These are phyloP conservation scores for Morelia viridis DNA, from an alignment of 2,797 vertebrate genomes.

Conservation along the genomic window DNA sequence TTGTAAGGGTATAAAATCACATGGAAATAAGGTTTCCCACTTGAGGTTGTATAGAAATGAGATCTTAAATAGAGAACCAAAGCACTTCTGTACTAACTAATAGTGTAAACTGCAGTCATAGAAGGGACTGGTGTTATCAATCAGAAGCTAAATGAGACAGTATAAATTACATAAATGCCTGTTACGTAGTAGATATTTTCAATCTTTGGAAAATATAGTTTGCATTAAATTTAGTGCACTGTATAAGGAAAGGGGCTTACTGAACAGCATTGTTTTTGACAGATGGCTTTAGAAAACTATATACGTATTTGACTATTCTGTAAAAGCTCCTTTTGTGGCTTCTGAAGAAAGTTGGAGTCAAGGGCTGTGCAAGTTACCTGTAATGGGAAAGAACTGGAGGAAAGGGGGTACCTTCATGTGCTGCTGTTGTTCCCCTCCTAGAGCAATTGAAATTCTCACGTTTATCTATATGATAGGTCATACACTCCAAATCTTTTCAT, in stretches of 20 bases:
- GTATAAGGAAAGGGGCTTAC: not conserved
- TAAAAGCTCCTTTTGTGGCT: not conserved
- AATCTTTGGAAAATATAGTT: not conserved
- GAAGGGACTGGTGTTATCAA: constrained; percentile 20
- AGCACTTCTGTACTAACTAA: not conserved
- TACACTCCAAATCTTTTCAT: not conserved
- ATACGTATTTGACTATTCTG: not conserved
- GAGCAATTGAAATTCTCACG: too few species aligned
- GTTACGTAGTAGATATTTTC: constrained; percentile 1
- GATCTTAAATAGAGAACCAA: not conserved
- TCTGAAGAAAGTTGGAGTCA: not conserved
- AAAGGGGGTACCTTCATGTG: not conserved
- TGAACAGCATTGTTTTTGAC: not conserved
- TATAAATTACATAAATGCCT: constrained; percentile 7
- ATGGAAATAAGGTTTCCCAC: not conserved
- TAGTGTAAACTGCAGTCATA: constrained; percentile 25
- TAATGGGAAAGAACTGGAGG: not conserved
- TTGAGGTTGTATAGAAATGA: not conserved
- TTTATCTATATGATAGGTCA: not conserved
- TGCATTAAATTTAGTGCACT: not conserved
- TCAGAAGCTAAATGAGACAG: constrained; percentile 20
- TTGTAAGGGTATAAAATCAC: constrained; percentile 15
- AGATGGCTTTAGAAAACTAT: not conserved
- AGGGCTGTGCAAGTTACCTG: not conserved
- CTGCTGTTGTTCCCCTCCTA: not conserved